A percentile compares a stretch with the other conserved stretches of the same genome.
Conservation (phyloP, 2,797 vertebrate species). For the Hoplostethus mediterraneus region DNA sequence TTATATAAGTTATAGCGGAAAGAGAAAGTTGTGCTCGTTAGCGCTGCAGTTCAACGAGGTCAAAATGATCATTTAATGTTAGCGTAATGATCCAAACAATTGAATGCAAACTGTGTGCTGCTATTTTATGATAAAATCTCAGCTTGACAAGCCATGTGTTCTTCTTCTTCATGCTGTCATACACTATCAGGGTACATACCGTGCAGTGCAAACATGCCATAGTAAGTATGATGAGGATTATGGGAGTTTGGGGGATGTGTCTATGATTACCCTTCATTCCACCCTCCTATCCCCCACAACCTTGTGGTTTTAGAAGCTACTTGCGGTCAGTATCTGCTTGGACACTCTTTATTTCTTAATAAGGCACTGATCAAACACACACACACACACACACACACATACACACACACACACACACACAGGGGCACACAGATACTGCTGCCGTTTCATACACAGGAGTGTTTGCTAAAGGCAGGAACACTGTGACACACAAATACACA, state of each 20-base stretch:
- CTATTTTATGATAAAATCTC: slow-evolving; percentile 31
- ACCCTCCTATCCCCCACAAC: slow-evolving; percentile 17
- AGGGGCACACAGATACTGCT: slow-evolving; percentile 16
- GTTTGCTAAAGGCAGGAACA: slow-evolving; percentile 56
- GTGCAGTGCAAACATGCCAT: slow-evolving; percentile 62
- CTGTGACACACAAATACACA: not conserved
- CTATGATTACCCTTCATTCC: slow-evolving; percentile 32
- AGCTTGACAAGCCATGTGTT: slow-evolving; percentile 55
- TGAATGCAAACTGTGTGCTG: slow-evolving; percentile 30
- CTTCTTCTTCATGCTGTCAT: slow-evolving; percentile 13
- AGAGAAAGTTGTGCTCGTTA: slow-evolving; percentile 51
- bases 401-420: slow-evolving; percentile 18
- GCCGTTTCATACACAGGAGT: slow-evolving; percentile 24
- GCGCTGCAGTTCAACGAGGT: slow-evolving; percentile 36
- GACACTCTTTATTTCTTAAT: slow-evolving; percentile 49
- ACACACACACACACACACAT: slow-evolving; percentile 23
- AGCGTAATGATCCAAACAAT: slow-evolving; percentile 56
- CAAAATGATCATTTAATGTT: slow-evolving; percentile 62
- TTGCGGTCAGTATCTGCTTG: slow-evolving; percentile 50
- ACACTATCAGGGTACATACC: slow-evolving; percentile 23
- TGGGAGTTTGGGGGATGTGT: slow-evolving; percentile 16
- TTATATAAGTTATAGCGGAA: slow-evolving; percentile 41
- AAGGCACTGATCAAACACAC: slow-evolving; percentile 38
- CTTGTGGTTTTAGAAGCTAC: slow-evolving; percentile 44
- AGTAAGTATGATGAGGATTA: slow-evolving; percentile 39